These are phyloP conservation scores for Tragelaphus eurycerus DNA, from an alignment of 2,797 vertebrate genomes.

Conservation along the genomic window DNA sequence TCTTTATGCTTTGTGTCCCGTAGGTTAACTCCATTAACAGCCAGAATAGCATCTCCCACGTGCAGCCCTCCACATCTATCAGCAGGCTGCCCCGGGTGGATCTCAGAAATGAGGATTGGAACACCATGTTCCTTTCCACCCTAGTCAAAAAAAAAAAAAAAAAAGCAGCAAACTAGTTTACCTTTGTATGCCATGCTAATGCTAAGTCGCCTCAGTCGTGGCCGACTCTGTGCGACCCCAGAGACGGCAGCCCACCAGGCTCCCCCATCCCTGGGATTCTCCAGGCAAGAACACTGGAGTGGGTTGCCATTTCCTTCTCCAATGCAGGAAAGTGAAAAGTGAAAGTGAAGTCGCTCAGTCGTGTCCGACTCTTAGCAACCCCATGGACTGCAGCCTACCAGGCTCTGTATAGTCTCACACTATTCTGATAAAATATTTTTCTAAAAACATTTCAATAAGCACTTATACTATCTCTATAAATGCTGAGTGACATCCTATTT, in stretches of 20 bases:
- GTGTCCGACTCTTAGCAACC: too few species aligned
- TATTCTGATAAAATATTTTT: not conserved
- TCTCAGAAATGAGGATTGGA: constrained; percentile 98
- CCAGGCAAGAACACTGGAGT: too few species aligned
- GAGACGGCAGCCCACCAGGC: too few species aligned
- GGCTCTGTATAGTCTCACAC: not conserved
- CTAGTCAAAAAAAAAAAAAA: constrained; percentile 78
- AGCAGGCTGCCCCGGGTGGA: constrained; percentile 95
- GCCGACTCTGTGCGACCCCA: too few species aligned
- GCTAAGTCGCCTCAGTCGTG: too few species aligned
- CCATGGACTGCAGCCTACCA: too few species aligned
- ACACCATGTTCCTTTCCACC: constrained; percentile 98
- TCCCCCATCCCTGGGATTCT: too few species aligned
- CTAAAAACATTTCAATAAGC: constrained; percentile 21
- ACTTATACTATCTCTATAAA: not conserved
- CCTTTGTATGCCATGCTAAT: not conserved
- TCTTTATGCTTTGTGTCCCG: constrained; percentile 99
- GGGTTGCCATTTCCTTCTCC: too few species aligned
- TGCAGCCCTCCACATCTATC: constrained; percentile 96
- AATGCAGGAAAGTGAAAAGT: too few species aligned
- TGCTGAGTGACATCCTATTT: not conserved
- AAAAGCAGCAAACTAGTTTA: constrained; percentile 11
- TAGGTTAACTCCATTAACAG: constrained; percentile 97
- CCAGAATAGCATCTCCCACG: constrained; percentile 96
- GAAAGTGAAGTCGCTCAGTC: too few species aligned